These are phyloP conservation scores for Hydrozoanthus tunicans DNA, from an alignment of 64 coral and sea anemone genomes.

Conservation along the genomic window DNA sequence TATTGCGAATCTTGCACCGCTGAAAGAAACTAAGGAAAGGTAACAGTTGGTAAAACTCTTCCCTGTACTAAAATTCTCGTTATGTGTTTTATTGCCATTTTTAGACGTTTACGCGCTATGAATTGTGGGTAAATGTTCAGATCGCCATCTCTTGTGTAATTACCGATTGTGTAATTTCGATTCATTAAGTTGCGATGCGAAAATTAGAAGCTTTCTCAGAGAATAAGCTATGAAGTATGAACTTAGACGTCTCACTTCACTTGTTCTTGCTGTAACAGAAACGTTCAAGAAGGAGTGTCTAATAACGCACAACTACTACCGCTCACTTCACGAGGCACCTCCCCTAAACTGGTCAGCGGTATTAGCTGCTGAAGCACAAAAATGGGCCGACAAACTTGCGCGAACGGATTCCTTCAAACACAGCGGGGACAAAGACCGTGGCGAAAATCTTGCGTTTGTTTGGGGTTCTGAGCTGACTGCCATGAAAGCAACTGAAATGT, in stretches of 20 bases:
- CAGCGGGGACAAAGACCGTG: conserved; percentile 81
- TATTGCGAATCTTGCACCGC: too few relatives aligned
- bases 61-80: too few relatives aligned
- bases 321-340: conserved; percentile 86
- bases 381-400: conserved; percentile 74
- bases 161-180: too few relatives aligned
- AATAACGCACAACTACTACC: conserved; percentile 95
- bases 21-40: too few relatives aligned
- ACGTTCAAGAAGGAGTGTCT: conserved; percentile 92
- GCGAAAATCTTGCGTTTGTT: conserved; percentile 82
- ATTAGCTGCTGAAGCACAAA: conserved; percentile 79
- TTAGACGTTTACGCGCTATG: too few relatives aligned
- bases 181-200: too few relatives aligned
- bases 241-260: not conserved
- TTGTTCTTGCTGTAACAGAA: conserved; percentile 21
- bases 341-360: conserved; percentile 79
- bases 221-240: not conserved
- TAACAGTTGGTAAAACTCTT: too few relatives aligned
- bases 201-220: too few relatives aligned
- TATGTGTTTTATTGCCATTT: too few relatives aligned
- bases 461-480: conserved; percentile 70
- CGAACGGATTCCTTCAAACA: conserved; percentile 79
- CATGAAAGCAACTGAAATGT: conserved; percentile 79
- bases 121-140: too few relatives aligned
- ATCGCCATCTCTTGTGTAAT: too few relatives aligned